Base-by-base conservation (phyloP, 1,140 invertebrate genomes). In the Drosophila trapezifrons region DNA sequence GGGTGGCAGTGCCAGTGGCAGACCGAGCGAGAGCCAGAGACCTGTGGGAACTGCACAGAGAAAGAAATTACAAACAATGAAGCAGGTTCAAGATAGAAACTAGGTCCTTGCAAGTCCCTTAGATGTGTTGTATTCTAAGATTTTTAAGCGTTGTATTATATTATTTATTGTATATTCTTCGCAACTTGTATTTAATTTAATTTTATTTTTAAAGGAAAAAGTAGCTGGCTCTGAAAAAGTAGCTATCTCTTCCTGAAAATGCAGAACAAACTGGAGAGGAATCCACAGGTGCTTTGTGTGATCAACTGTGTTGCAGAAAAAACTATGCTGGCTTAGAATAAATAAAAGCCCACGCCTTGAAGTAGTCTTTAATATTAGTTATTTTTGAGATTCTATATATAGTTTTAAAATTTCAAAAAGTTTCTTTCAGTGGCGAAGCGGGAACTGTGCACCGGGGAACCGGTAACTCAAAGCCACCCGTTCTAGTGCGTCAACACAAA, bases 401-500 rank as follows among this genome's bases (percentile, higher is more conserved):
- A 0, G 12, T 6, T 6, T 20, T 45, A 4, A 22, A 45, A 22
- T 25, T 46, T 22, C 13, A 8, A 46, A 15, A 18, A n/a, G 1
- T 62, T 59, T 63, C 38, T n/a, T 4, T 13, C 27, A 35, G 62
- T 69, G 52, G 43, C 27, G 17, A 43, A 57, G 43, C 51, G 69
- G 49, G 27, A 25, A 69, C n/a, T 18, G 51, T 22, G 45, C 47
- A 58, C 54, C 37, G 35, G 15, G 29, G 29, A 71, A 71, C 58
- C 58, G 72, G 58, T 75, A 62, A 74, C 51, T 54, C 17, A 46
- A 76, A 46, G 54, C 77, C 20, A 55, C 29, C 47, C 42, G 82
- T 57, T 64, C 63, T 64, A 83, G 57, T 80, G 76, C 84, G 80
- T 86, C 83, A 86, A 79, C 65, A 80, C 83, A 83, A 82, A 80